These are phyloP conservation scores for Bellardia pandia DNA, from an alignment of 2,888 invertebrate species.

Conservation along the genomic window DNA sequence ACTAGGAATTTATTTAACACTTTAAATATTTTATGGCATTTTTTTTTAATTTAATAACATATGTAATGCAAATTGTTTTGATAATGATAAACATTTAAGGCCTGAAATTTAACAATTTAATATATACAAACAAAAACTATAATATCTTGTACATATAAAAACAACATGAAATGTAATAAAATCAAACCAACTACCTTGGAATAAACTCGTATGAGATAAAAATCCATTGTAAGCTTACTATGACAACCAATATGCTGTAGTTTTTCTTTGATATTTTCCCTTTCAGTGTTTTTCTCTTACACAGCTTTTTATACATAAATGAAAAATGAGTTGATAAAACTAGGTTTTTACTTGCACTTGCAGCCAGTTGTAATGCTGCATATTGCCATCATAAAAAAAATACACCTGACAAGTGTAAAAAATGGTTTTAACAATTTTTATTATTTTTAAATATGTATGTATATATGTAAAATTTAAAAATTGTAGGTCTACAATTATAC, in stretches of 20 bases:
- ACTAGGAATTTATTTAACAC: background rate
- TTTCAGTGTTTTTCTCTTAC: background rate
- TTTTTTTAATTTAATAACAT: conserved; percentile 27
- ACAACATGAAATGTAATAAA: conserved; percentile 9
- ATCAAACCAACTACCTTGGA: background rate
- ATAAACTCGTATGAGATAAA: conserved; percentile 15
- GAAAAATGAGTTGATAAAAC: too few relatives aligned
- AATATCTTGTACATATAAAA: background rate
- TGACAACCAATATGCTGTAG: conserved; percentile 18
- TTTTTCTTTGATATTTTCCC: background rate
- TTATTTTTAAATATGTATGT: too few relatives aligned
- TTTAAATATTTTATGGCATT: background rate
- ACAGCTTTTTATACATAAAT: too few relatives aligned
- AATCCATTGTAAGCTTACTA: conserved; percentile 21
- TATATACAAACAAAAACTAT: too few relatives aligned
- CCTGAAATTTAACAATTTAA: background rate
- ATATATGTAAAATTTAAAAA: too few relatives aligned
- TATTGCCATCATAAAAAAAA: too few relatives aligned
- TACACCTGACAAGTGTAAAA: too few relatives aligned
- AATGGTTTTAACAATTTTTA: too few relatives aligned
- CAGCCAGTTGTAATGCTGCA: too few relatives aligned
- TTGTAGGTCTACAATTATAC: too few relatives aligned
- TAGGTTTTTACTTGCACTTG: too few relatives aligned
- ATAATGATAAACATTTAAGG: conserved; percentile 16
- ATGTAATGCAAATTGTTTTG: conserved; percentile 39